Percentiles rank a stretch among this genome's conserved stretches.
Evolutionary conservation across 2,888 invertebrate genomes (phyloP).

Genomic region (Perizoma flavofasciatum): DNA sequence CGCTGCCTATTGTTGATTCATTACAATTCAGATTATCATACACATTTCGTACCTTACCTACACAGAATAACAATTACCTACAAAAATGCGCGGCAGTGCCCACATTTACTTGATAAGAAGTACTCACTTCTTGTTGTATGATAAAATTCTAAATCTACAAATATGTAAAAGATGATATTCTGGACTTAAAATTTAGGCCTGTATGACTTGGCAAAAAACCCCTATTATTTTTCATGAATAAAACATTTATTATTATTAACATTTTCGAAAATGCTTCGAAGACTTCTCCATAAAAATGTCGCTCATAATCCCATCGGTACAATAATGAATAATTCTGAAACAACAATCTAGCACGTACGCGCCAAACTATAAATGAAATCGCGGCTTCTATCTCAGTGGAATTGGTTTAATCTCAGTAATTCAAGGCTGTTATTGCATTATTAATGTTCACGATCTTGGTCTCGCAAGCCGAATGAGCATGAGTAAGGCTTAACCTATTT

Average conservation of each 20-base stretch:
- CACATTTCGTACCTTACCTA: constrained; percentile 39
- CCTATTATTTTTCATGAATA: too few relatives aligned
- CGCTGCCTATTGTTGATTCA: constrained; percentile 40
- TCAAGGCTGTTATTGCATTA: constrained; percentile 58
- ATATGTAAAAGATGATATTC: too few relatives aligned
- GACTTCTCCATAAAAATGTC: not conserved
- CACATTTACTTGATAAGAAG: too few relatives aligned
- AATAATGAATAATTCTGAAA: constrained; percentile 34
- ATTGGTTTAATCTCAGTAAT: constrained; percentile 48
- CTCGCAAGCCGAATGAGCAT: constrained; percentile 18
- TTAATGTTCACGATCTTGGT: constrained; percentile 47
- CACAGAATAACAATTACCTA: constrained; percentile 45
- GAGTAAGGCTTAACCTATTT: constrained; percentile 9
- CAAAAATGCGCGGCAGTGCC: constrained; percentile 39
- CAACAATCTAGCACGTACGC: constrained; percentile 15
- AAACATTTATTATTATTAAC: too few relatives aligned
- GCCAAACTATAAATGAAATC: constrained; percentile 37
- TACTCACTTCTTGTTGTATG: too few relatives aligned
- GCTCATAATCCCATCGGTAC: constrained; percentile 13
- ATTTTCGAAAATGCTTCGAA: too few relatives aligned
- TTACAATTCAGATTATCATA: constrained; percentile 42
- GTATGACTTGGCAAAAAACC: too few relatives aligned
- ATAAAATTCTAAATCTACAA: too few relatives aligned
- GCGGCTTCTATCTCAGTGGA: constrained; percentile 39
- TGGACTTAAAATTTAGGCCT: too few relatives aligned